Percentiles rank a stretch among this genome's conserved stretches.
Evolutionary conservation across 2,113 vertebrate species (phyloP).

Genomic region (Chlorodrepanis virens): DNA sequence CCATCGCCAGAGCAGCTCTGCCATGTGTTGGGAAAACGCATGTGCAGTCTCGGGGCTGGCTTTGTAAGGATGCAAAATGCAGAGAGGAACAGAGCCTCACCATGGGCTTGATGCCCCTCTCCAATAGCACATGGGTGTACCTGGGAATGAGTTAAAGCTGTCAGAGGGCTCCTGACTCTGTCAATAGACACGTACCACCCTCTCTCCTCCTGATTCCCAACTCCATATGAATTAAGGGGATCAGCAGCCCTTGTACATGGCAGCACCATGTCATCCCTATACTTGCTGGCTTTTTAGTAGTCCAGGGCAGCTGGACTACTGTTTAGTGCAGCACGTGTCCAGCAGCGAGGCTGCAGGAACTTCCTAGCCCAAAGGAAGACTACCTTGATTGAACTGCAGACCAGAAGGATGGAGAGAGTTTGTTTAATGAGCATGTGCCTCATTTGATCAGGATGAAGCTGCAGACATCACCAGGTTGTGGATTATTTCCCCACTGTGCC

Average conservation of each 20-base stretch:
- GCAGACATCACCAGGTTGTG: neutral
- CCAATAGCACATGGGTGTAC: fast-evolving
- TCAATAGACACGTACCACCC: neutral
- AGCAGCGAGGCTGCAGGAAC: neutral
- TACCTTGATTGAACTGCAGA: neutral
- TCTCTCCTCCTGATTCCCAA: neutral
- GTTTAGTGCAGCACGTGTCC: neutral
- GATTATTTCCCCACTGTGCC: neutral
- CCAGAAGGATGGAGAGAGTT: neutral
- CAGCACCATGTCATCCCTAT: fast-evolving
- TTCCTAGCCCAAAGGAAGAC: neutral
- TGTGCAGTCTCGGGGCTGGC: neutral
- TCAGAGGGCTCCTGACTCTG: neutral
- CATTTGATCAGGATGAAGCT: neutral
- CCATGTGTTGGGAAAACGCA: neutral
- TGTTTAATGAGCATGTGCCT: neutral
- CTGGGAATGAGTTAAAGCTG: neutral
- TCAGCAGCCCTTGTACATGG: neutral
- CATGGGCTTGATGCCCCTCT: neutral
- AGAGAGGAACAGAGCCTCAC: neutral
- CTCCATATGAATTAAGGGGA: neutral
- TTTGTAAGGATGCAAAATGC: neutral
- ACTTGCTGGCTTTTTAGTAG: neutral
- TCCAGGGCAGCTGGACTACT: neutral
- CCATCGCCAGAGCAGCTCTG: neutral